Base-by-base conservation (phyloP, 2,113 vertebrate species). In the Stigmatopora argus region DNA sequence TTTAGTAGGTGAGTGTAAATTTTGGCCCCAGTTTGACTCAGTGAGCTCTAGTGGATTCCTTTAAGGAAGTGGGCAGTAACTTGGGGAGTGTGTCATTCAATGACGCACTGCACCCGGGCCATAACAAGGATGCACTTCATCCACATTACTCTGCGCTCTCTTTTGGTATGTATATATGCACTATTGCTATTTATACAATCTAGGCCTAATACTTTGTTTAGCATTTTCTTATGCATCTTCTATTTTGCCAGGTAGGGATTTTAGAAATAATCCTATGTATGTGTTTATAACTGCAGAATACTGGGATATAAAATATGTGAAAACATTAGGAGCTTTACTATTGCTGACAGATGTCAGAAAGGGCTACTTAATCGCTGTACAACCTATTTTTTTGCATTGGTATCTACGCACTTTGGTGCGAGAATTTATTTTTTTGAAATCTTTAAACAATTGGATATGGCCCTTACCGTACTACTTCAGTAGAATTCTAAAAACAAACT, bases 21-120 rank as follows among this genome's bases (percentile, higher is more conserved):
- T 46, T 67, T 59, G n/a, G n/a, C 0, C 6, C 9, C 11, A 53
- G 47, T 0, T 61, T 41, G 57, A 49, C 64, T 65, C 48, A 26
- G 46, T 47, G 46, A 55, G 41, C 35, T 31, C 26, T 31, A 44
- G 18, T 34, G 15, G 61, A 61, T 79, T 78, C 71, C 56, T 47
- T 57, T 61, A 19, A 65, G 23, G 3, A 17, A 53, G 9, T 35
- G 35, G 4, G 23, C 47, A 41, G 53, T n/a, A n/a, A 31, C 52
- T 35, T 10, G 2, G 72, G 65, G 70, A 73, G 52, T 62, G 70
- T 7, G 9, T 64, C 10, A 59, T 12, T 21, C 65, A 60, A 35
- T 4, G 10, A 19, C 48, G 47, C 23, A 44, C 38, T 41, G 49
- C 53, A 34, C 15, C 38, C 38, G 1, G 44, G 17, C 45, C 34